Percentiles rank a stretch among this genome's conserved stretches.
Conservation (phyloP, 2,113 vertebrate genomes). For the Pagrus major region DNA sequence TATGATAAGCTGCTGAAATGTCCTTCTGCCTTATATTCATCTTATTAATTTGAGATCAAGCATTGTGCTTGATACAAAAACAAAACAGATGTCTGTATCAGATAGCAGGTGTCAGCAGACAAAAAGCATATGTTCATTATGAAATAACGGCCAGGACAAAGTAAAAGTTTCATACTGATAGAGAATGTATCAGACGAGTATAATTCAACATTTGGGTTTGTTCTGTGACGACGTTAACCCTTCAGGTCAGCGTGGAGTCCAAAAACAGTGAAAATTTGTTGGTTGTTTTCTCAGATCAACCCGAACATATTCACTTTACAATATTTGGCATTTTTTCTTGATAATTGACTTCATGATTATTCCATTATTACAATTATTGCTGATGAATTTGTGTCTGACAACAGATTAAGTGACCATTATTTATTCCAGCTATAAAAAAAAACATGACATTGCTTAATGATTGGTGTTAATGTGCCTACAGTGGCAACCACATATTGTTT, state of each 20-base stretch:
- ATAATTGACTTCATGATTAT: not conserved
- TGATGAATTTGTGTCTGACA: not conserved
- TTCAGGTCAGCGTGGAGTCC: not conserved
- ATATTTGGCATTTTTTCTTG: not conserved
- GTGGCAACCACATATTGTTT: not conserved
- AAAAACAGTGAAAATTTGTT: not conserved
- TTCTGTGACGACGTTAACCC: not conserved
- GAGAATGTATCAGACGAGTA: not conserved
- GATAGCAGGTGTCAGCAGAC: conserved; percentile 31
- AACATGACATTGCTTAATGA: not conserved
- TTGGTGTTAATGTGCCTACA: not conserved
- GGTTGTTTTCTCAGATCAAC: not conserved
- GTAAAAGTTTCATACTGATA: not conserved
- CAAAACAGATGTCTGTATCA: conserved; percentile 25
- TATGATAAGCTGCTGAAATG: not conserved
- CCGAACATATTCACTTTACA: not conserved
- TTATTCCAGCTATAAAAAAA: not conserved
- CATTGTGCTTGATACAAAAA: not conserved
- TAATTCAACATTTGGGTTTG: too few species aligned
- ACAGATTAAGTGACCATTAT: not conserved
- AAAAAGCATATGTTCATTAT: conserved; percentile 13
- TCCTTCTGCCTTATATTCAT: conserved; percentile 7
- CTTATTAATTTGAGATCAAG: conserved; percentile 11
- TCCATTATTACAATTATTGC: not conserved
- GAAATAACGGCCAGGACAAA: not conserved